Evolutionary conservation across 2,888 invertebrate genomes (phyloP).

Genomic region (Norana najaformis): DNA sequence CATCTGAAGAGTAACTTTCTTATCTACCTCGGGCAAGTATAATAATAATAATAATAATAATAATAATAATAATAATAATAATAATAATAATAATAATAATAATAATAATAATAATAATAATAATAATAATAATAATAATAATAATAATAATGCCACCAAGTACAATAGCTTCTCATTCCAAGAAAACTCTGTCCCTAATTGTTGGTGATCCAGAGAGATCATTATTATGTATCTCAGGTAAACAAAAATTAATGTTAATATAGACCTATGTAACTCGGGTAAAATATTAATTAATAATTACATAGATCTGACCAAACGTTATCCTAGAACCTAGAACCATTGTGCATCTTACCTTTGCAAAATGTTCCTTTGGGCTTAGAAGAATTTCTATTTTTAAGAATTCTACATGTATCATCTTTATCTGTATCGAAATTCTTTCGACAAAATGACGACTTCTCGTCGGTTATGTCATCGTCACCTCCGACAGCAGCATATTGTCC

Average conservation of each 20-base stretch:
- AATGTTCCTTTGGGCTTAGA: not conserved
- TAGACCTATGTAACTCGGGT: not conserved
- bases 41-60: not conserved
- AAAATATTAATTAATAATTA: not conserved
- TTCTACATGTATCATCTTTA: too few relatives aligned
- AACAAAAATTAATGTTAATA: not conserved
- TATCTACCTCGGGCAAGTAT: too few relatives aligned
- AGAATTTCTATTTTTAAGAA: not conserved
- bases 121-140: too few relatives aligned
- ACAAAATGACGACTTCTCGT: too few relatives aligned
- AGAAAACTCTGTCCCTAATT: not conserved
- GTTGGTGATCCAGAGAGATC: not conserved
- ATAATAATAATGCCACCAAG: not conserved
- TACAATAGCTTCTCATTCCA: not conserved
- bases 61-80: not conserved
- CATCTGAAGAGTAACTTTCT: too few relatives aligned
- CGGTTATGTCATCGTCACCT: not conserved
- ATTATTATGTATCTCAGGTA: not conserved
- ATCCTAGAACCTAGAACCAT: not conserved
- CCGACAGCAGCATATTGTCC: not conserved
- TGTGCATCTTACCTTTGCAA: not conserved
- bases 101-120: not conserved
- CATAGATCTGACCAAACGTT: not conserved
- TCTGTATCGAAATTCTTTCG: too few relatives aligned
- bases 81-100: not conserved